A percentile compares a stretch with the other conserved stretches of the same genome.
Evolutionary conservation across 2,797 vertebrate genomes (phyloP).

Genomic region (Molossus alvarezi): DNA sequence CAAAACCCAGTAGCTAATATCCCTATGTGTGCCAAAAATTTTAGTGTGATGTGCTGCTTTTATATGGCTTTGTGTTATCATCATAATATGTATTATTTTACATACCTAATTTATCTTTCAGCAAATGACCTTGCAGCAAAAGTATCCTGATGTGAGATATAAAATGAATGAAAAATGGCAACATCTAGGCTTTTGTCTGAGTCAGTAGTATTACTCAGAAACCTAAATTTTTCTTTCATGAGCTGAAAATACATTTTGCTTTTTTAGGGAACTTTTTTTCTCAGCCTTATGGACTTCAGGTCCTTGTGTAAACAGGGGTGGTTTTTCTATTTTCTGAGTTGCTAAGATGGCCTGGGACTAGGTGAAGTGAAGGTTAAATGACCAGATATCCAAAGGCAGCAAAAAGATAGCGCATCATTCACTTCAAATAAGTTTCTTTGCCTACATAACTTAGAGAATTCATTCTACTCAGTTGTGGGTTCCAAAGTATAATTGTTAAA

Average conservation of each 20-base stretch:
- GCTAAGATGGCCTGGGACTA: background rate
- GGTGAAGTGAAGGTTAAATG: conserved; percentile 1
- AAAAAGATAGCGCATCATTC: background rate
- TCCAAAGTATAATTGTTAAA: conserved; percentile 45
- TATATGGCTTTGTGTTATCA: conserved; percentile 49
- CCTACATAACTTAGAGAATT: background rate
- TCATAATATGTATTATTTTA: background rate
- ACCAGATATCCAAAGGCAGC: background rate
- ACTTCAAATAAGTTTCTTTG: background rate
- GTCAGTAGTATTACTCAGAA: background rate
- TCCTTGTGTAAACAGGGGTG: background rate
- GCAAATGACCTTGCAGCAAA: background rate
- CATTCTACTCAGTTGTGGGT: background rate
- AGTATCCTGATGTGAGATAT: background rate
- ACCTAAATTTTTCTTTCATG: background rate
- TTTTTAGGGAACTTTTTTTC: background rate
- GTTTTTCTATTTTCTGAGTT: background rate
- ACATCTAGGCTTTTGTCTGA: background rate
- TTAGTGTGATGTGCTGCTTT: background rate
- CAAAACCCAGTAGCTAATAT: background rate
- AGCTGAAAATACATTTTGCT: conserved; percentile 8
- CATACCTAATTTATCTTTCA: conserved; percentile 10
- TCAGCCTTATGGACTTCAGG: background rate
- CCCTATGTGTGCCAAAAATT: background rate
- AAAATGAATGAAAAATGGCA: conserved; percentile 18